Base-by-base conservation (phyloP, 2,113 vertebrate species). In the Lepisosteus osseus region DNA sequence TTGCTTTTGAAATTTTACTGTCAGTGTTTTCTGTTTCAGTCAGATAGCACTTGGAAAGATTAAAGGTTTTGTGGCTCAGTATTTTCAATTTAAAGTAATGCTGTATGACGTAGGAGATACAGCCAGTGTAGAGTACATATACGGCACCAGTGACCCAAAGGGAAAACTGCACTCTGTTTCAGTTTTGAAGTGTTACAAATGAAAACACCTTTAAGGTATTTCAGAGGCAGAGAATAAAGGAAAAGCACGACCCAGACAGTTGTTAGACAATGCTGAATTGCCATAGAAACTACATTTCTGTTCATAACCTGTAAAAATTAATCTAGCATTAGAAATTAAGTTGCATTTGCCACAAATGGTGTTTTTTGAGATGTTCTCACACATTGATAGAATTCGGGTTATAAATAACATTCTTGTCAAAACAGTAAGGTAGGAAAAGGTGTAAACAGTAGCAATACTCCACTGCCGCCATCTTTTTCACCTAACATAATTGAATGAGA, bases 261-360 rank as follows among this genome's bases (percentile, higher is more conserved):
- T 72, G 40, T 69, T 74, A 51, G 66, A 71, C 54, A 70, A 72
- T 43, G 65, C n/a, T 54, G 17, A 42, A 72, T 77, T 67, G 72
- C 72, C 72, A 79, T 79, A 77, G 78, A 70, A 77, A 79, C 72
- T 59, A 67, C 65, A 42, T 77, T 54, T 79, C 66, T 68, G 59
- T 72, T 70, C 64, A 54, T 71, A 66, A 63, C 47, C 69, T 67
- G 61, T 13, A 5, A 61, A 66, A 61, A 65, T 51, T 29, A 12
- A 63, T 54, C 65, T 71, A 65, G 55, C 65, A 77, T 61, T 74
- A 40, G 69, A 75, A 67, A 67, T 43, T 6, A 56, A 44, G 65
- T 54, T 47, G 47, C 17, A 51, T 67, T 54, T 73, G 54, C 69
- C 56, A 65, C 59, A 67, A 17, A 64, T 72, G n/a, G 61, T 4